Percentiles rank a stretch among this genome's conserved stretches.
These are phyloP conservation scores for Distichodus sexfasciatus DNA, from an alignment of 2,797 vertebrate genomes.

Conservation along the genomic window DNA sequence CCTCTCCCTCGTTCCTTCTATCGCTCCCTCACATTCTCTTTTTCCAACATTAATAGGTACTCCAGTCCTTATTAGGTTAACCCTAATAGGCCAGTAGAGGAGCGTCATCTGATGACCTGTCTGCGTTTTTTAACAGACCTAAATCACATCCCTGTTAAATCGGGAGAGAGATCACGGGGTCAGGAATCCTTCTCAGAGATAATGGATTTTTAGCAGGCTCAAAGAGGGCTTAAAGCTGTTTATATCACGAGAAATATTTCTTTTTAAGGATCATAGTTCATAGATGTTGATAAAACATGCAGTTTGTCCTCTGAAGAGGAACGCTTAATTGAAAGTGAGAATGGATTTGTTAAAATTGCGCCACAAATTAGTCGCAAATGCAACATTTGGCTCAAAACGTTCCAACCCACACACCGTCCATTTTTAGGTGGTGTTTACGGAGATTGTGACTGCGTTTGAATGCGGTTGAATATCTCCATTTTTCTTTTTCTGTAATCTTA, in stretches of 20 bases:
- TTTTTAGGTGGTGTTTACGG: too few relatives aligned
- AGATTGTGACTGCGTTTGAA: too few relatives aligned
- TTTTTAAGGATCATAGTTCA: too few relatives aligned
- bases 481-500: background rate
- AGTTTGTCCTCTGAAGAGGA: too few relatives aligned
- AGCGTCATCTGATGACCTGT: slow-evolving; percentile 50
- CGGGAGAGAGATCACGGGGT: background rate
- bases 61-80: slow-evolving; percentile 48
- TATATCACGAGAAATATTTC: background rate
- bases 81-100: slow-evolving; percentile 42
- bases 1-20: slow-evolving; percentile 38
- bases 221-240: background rate
- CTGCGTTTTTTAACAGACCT: background rate
- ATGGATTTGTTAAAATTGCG: too few relatives aligned
- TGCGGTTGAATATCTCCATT: too few relatives aligned
- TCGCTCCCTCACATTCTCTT: slow-evolving; percentile 39
- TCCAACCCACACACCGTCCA: too few relatives aligned
- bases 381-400: too few relatives aligned
- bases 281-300: too few relatives aligned
- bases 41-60: slow-evolving; percentile 49
- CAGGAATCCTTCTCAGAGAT: slow-evolving; percentile 18
- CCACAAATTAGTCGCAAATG: too few relatives aligned
- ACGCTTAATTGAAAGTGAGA: too few relatives aligned
- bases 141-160: slow-evolving; percentile 30
- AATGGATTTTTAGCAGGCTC: background rate